Base-by-base conservation (phyloP, 2,797 vertebrate genomes). In the Salarias fasciatus region DNA sequence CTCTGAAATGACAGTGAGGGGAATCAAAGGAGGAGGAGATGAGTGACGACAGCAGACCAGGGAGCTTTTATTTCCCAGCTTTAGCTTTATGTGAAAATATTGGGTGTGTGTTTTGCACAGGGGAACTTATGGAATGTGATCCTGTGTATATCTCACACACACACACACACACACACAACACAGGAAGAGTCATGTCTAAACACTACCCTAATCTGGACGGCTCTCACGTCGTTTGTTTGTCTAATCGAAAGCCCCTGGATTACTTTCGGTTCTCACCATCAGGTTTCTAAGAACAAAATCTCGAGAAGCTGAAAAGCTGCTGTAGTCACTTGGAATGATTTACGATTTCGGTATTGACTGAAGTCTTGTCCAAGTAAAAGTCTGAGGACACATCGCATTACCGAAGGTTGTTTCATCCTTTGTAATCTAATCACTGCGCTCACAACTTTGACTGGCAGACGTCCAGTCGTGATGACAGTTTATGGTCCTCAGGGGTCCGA, bases 11-110 rank as follows among this genome's bases (percentile, higher is more conserved):
- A 73, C 48, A 56, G 53, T 50, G 72, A 53, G 60, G 43, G 59
- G 61, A 74, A 65, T 54, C 24, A 36, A 40, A 47, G 53, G 38
- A 15, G 28, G 43, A 67, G 69, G 45, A 53, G 65, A 79, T 63
- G 60, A 75, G 66, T 67, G 53, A 72, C 70, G 67, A 49, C 15
- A 10, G 11, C 15, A 37, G 31, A 30, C 24, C 63, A 52, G 33
- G 55, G 33, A n/a, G 68, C 74, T 63, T 79, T 28, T 51, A 18
- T 66, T 78, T 74, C 50, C 70, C 18, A 24, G 40, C 73, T 48
- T 11, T 6, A 45, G 7, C 50, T 63, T 68, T 45, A 47, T 38
- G 48, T 12, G 12, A 52, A 66, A 46, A 41, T 33, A 50, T 43
- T 55, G 61, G 64, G 49, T 54, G 7, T 6, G 69, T 58, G n/a